A percentile compares a stretch with the other conserved stretches of the same genome.
Evolutionary conservation across 2,113 vertebrate species (phyloP).

Genomic region (Microcebus lehilahytsara): DNA sequence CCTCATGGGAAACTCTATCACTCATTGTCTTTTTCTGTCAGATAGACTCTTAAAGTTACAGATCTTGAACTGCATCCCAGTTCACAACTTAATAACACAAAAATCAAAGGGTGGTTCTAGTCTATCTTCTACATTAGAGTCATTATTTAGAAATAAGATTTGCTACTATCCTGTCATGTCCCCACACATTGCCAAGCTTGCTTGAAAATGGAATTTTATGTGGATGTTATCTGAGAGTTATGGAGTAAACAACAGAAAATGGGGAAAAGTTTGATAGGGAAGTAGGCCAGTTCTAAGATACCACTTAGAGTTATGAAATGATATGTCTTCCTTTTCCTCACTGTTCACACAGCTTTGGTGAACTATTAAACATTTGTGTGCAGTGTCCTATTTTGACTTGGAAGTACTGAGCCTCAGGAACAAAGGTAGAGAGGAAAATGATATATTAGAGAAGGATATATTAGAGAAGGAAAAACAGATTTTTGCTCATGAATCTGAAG

Average conservation of each 20-base stretch:
- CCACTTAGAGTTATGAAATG: neutral
- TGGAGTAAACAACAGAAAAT: neutral
- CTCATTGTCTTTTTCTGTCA: neutral
- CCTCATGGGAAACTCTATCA: neutral
- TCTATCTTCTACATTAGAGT: neutral
- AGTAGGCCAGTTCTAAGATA: neutral
- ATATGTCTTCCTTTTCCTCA: neutral
- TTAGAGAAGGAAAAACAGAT: neutral
- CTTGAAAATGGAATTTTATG: neutral
- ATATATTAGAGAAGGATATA: neutral
- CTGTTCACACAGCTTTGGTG: neutral
- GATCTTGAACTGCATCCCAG: neutral
- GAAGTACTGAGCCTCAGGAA: neutral
- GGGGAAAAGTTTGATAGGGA: neutral
- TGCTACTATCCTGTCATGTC: neutral
- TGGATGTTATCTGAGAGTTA: neutral
- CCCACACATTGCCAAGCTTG: neutral
- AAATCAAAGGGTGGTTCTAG: slow-evolving; percentile 12
- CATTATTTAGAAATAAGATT: slow-evolving; percentile 14
- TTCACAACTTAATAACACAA: neutral
- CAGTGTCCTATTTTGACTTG: neutral
- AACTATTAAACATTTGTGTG: neutral
- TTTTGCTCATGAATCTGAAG: neutral
- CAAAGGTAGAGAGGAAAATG: neutral
- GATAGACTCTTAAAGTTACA: neutral